Base-by-base conservation (phyloP, 2,113 vertebrate genomes). In the Pachycephala philippinensis region DNA sequence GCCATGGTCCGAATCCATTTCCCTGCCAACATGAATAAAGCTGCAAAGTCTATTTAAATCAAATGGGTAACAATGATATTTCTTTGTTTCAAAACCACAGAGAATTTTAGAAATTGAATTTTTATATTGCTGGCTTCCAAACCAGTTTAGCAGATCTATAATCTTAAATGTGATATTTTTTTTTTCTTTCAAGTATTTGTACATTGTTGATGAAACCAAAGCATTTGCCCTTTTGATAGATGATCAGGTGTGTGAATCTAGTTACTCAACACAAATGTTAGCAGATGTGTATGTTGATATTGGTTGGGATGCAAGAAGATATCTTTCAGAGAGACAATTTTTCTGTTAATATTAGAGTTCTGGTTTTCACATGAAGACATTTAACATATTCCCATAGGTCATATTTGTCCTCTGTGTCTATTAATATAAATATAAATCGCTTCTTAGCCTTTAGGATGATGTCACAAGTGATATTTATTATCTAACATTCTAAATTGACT, bases 361-460 rank as follows among this genome's bases (percentile, higher is more conserved):
- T 93, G 42, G 15, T 90, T 96, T 96, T 91, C 66, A 64, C 63
- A 90, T 85, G 33, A 85, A 89, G 93, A 88, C 94, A 95, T 96
- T 95, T 94, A 96, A 40, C 68, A 80, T 96, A 91, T 95, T 97
- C 84, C 84, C 66, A 88, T 90, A 91, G 91, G 94, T 93, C 94
- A 90, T 94, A 66, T 94, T 96, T 94, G 93, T 96, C 35, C 78
- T 96, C 68, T 26, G 23, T 63, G 95, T 93, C 96, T 96, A 80
- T 79, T 93, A 70, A 47, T 83, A 94, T 96, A 91, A 93, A 95
- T 94, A 89, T 63, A 90, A 95, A 95, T 90, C 1, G 4, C 59
- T 91, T 93, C 90, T 96, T 97, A 96, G 91, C 96, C 96, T 96
- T 97, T 96, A 96, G 93, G 82, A 97, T 96, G 87, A 95, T 94